Percentiles rank a stretch among this genome's conserved stretches.
Evolutionary conservation across 1,140 invertebrate genomes (phyloP).

Genomic region (Drosophila trapezifrons): DNA sequence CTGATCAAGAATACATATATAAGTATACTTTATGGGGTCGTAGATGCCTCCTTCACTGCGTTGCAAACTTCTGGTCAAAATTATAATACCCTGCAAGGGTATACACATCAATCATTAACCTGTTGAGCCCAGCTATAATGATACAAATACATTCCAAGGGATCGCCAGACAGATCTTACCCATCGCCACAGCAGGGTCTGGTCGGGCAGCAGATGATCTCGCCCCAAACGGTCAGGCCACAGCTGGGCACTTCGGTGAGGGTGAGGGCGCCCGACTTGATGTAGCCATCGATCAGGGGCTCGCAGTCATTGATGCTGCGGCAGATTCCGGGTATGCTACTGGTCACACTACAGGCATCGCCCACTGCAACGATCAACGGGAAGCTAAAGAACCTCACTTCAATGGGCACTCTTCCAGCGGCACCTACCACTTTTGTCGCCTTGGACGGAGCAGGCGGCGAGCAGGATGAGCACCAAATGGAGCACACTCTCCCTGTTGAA

Average conservation of each 20-base stretch:
- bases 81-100: no score
- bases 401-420: no score
- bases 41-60: no score
- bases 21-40: no score
- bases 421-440: conserved; percentile 1
- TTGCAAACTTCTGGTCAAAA: no score
- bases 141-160: no score
- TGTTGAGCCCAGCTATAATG: no score
- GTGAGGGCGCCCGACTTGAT: conserved; percentile 40
- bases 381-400: background rate
- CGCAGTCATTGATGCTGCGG: conserved; percentile 38
- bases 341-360: conserved; percentile 45
- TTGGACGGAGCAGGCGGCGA: background rate
- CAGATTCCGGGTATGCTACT: conserved; percentile 42
- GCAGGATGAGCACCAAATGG: background rate
- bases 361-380: conserved; percentile 25
- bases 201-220: conserved; percentile 76
- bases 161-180: background rate
- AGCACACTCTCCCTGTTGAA: background rate
- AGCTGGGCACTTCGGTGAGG: conserved; percentile 48
- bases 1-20: no score
- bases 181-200: conserved; percentile 44
- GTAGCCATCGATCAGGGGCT: conserved; percentile 50
- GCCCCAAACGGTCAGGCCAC: conserved; percentile 54
- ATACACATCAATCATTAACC: no score